These are phyloP conservation scores for Pissodes strobi DNA, from an alignment of 1,140 invertebrate genomes.

Conservation along the genomic window DNA sequence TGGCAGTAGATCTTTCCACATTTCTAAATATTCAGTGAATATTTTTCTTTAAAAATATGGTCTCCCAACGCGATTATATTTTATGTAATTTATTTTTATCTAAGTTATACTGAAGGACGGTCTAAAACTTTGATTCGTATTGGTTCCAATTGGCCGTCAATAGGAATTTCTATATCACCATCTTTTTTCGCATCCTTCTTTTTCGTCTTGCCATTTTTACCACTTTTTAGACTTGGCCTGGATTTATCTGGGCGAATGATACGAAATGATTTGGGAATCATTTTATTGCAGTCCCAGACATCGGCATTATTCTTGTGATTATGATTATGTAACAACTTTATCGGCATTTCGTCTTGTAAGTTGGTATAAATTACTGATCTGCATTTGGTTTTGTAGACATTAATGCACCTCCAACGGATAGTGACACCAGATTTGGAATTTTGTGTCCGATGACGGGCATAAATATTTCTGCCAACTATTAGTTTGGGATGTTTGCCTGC, in stretches of 20 bases:
- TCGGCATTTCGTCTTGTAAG: conserved; percentile 3
- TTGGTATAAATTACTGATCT: conserved; percentile 21
- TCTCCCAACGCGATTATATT: no score
- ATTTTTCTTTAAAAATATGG: no score
- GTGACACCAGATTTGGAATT: conserved; percentile 10
- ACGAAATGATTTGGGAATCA: conserved; percentile 10
- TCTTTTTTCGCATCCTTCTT: neutral
- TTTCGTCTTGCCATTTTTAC: no score
- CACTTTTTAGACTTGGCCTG: neutral
- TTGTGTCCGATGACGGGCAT: conserved; percentile 19
- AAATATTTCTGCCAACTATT: conserved; percentile 12
- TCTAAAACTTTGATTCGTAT: conserved; percentile 18
- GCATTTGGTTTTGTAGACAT: conserved; percentile 30
- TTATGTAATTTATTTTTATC: no score
- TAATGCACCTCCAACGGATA: conserved; percentile 22
- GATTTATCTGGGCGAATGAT: neutral
- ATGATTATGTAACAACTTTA: conserved; percentile 13
- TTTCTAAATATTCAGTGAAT: no score
- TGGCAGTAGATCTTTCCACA: no score
- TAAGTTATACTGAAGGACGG: no score
- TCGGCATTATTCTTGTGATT: conserved; percentile 9
- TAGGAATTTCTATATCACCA: neutral
- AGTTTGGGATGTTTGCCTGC: conserved; percentile 26
- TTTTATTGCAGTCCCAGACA: neutral
- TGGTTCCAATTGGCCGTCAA: conserved; percentile 13